A percentile compares a stretch with the other conserved stretches of the same genome.
Evolutionary conservation across 2,113 vertebrate species (phyloP).

Genomic region (Burhinus bistriatus): DNA sequence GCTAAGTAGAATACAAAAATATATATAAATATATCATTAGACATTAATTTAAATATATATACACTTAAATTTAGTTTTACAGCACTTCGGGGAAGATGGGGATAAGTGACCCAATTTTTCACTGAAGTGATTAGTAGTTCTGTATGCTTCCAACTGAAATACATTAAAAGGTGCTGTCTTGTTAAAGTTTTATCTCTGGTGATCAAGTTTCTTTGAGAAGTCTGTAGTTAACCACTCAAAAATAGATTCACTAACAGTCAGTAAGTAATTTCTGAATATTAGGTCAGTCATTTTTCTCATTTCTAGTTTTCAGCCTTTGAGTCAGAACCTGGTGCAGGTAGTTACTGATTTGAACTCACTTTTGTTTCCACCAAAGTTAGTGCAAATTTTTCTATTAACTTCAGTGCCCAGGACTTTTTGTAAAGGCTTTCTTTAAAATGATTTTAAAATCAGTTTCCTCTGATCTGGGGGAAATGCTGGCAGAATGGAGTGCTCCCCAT

Average conservation of each 20-base stretch:
- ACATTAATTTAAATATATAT: background rate
- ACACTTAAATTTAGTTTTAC: background rate
- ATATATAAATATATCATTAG: background rate
- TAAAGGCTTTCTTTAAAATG: background rate
- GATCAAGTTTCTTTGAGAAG: slow-evolving; percentile 14
- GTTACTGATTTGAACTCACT: background rate
- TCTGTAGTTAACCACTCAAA: background rate
- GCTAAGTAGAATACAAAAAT: background rate
- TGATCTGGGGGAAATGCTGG: background rate
- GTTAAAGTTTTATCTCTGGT: slow-evolving; percentile 31
- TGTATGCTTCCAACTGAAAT: background rate
- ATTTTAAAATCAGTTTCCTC: background rate
- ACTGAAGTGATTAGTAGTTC: background rate
- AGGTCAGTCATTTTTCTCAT: background rate
- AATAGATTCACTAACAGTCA: slow-evolving; percentile 9
- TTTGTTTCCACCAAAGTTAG: background rate
- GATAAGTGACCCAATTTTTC: slow-evolving; percentile 50
- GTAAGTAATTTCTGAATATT: slow-evolving; percentile 27
- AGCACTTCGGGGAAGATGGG: slow-evolving; percentile 46
- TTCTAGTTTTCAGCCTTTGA: background rate
- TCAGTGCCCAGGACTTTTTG: background rate
- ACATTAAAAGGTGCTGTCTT: background rate
- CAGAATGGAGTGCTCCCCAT: background rate
- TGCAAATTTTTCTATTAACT: background rate
- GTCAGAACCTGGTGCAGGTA: background rate